A percentile compares a stretch with the other conserved stretches of the same genome.
Evolutionary conservation across 2,888 invertebrate genomes (phyloP).

Genomic region (Rhopalosiphum nymphaeae): DNA sequence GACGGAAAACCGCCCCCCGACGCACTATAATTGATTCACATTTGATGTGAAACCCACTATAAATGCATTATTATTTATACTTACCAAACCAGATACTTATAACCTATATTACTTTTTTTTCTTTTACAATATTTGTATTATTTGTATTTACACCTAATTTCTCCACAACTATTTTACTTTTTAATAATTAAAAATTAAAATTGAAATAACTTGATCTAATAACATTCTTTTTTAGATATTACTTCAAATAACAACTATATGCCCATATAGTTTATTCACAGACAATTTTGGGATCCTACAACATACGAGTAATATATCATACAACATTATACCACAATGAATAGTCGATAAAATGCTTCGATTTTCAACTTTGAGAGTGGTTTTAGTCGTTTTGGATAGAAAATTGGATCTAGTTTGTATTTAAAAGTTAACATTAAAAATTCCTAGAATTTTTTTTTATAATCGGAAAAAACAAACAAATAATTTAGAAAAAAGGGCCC

Average conservation of each 20-base stretch:
- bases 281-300: neutral
- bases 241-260: neutral
- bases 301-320: neutral
- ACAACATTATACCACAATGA: neutral
- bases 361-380: too few relatives aligned
- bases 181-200: neutral
- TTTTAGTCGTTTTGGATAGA: too few relatives aligned
- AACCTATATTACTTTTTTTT: neutral
- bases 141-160: constrained; percentile 36
- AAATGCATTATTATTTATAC: constrained; percentile 8
- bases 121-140: neutral
- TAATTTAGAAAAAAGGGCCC: too few relatives aligned
- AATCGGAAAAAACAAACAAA: too few relatives aligned
- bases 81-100: neutral
- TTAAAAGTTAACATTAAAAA: too few relatives aligned
- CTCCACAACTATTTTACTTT: constrained; percentile 22
- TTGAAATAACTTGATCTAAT: neutral
- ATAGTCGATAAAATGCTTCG: too few relatives aligned
- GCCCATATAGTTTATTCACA: neutral
- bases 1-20: too few relatives aligned
- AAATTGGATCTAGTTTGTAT: too few relatives aligned
- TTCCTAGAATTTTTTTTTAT: too few relatives aligned
- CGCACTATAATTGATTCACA: too few relatives aligned
- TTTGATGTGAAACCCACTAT: neutral
- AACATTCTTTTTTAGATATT: constrained; percentile 24